Evolutionary conservation across 2,888 invertebrate species (phyloP), one percentile per base, ranked within the genome.

Genomic region (Metallyticus violacea): DNA sequence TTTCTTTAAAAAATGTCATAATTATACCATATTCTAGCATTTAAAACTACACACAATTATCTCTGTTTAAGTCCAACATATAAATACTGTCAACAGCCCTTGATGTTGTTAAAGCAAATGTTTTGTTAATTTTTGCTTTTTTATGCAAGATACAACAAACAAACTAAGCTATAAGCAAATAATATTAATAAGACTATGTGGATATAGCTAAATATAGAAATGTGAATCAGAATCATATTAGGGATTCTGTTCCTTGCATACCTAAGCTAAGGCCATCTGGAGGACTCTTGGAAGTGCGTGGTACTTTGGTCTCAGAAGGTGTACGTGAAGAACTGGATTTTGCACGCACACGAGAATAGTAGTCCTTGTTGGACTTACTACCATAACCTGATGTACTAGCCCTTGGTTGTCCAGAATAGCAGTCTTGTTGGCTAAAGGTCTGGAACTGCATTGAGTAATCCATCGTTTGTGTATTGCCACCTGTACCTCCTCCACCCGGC

Each of bases 391-490:
- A 87, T 0, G 87, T 87, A 62, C 87, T 86, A 15, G 88, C 85
- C 77, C 87, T 87, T 27, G 89, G 89, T 79, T 89, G 89, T 6
- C 90, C 90, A 77, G 89, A 88, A 88, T 90, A 90, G 87, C 91
- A 91, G 76, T 91, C 91, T 83, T 90, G 90, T 88, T 91, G 91
- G 85, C 90, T 90, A 88, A 91, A 91, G 26, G 91, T 90, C 87
- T 90, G 90, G 88, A 91, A 90, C 88, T 91, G 90, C 86, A 91
- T 88, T 6, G 90, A 89, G 88, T 91, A 90, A 85, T 90, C 90
- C 89, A 90, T 89, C 7, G 90, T 89, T 82, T 90, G 89, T 1
- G 89, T 89, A 79, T 84, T 82, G 83, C 78, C 80, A 83, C 76
- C 86, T 3, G 85, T 80, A 76, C 40, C 79, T 76, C 88, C 88